These are phyloP conservation scores for Triops cancriformis DNA, from an alignment of 1,140 invertebrate genomes.

Conservation along the genomic window DNA sequence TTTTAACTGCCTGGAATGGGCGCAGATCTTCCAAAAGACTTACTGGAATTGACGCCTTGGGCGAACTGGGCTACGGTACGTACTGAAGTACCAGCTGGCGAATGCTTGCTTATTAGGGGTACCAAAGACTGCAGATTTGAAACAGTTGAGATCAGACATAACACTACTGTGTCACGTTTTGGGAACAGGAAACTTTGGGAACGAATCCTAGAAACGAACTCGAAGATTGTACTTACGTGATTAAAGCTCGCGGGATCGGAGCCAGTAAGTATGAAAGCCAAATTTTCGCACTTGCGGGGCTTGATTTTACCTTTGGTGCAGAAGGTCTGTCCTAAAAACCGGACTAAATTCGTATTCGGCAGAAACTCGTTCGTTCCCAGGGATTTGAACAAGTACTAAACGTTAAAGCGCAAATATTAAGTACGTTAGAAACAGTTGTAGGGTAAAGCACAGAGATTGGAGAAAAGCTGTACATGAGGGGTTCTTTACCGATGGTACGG, in stretches of 20 bases:
- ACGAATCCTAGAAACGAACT: background rate
- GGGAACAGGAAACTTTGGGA: background rate
- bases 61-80: slow-evolving; percentile 68
- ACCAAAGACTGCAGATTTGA: slow-evolving; percentile 50
- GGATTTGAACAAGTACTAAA: background rate
- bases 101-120: slow-evolving; percentile 64
- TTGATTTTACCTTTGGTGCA: background rate
- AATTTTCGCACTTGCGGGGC: slow-evolving; percentile 54
- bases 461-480: too few relatives aligned
- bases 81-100: slow-evolving; percentile 71
- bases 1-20: background rate
- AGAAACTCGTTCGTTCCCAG: slow-evolving; percentile 1
- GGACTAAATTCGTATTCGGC: background rate
- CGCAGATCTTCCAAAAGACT: slow-evolving; percentile 23
- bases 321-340: background rate
- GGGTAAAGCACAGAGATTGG: too few relatives aligned
- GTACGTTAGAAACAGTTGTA: background rate
- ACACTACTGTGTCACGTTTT: background rate
- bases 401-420: background rate
- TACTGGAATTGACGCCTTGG: slow-evolving; percentile 53
- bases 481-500: too few relatives aligned
- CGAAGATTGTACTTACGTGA: slow-evolving; percentile 38
- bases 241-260: slow-evolving; percentile 61
- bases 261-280: slow-evolving; percentile 54
- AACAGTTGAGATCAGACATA: background rate